Base-by-base conservation (phyloP, 2,888 invertebrate genomes). In the Hylaea fasciaria region DNA sequence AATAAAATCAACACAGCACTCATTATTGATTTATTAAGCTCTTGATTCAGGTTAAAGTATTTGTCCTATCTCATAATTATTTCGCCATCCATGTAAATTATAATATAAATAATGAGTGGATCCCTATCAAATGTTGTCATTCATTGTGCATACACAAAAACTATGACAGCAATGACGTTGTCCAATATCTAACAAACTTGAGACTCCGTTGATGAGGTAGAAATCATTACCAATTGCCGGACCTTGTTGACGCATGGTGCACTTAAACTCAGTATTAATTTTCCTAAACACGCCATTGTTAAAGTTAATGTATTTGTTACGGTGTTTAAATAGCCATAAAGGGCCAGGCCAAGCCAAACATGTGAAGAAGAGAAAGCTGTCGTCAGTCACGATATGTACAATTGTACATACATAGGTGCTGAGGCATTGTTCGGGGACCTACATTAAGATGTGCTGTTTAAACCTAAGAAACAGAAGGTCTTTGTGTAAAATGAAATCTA, bases 281-380 rank as follows among this genome's bases (percentile, higher is more conserved):
- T 50, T 50, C 47, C 37, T 54, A 61, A 52, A 47, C 32, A 64
- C 48, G 45, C 55, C 48, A 57, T 65, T 65, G 64, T 66, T 51
- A 57, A 49, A 55, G 44, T 22, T 41, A 45, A 37, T 40, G 7
- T 62, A 3, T 62, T 61, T 47, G 63, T 64, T 60, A 69, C 56
- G 64, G 70, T 52, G 65, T 62, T 68, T 63, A 65, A 55, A 57
- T 45, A 62, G 45, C 48, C 66, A 60, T 65, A 69, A 69, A 70
- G 73, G 71, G 73, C 66, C 57, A 65, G 65, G 57, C 49, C 55
- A 57, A 65, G 58, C 69, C 61, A 69, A 66, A 70, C 65, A 64
- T 58, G 68, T 54, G 45, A 49, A 52, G 65, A 64, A 73, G 83
- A 80, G 84, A 85, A 84, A 84, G 81, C 68, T 70, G 43, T 57